Conservation (phyloP, 2,113 vertebrate species). For the Oncorhynchus nerka region DNA sequence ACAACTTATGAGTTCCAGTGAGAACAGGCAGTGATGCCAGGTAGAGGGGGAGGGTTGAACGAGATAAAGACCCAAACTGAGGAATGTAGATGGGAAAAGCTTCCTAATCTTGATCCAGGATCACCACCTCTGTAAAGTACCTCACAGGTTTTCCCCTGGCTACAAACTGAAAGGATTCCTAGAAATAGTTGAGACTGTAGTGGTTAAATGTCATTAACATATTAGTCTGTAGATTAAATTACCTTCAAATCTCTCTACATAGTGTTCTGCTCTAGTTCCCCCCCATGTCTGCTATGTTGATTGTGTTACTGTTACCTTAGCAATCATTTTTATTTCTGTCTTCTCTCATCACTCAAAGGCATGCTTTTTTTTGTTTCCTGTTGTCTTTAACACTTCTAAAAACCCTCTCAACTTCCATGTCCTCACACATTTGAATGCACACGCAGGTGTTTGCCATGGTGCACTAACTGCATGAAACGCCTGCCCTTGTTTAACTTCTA, state of each 20-base stretch:
- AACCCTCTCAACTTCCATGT: neutral
- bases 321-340: neutral
- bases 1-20: neutral
- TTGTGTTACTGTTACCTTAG: too few species aligned
- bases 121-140: constrained; percentile 38
- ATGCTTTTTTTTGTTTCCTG: constrained; percentile 19
- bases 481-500: neutral
- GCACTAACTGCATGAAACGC: neutral
- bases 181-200: neutral
- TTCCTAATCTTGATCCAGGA: constrained; percentile 55
- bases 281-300: too few species aligned
- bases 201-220: neutral
- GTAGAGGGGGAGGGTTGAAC: constrained; percentile 25
- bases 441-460: neutral
- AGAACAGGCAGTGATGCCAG: constrained; percentile 14
- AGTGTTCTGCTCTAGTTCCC: neutral
- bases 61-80: constrained; percentile 41
- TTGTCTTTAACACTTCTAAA: constrained; percentile 30
- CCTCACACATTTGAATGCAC: neutral
- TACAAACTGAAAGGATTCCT: neutral
- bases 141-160: constrained; percentile 11
- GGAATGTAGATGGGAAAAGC: constrained; percentile 49
- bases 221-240: neutral
- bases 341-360: neutral
- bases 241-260: neutral